phyloP scores from a whole-genome alignment of 2,113 vertebrate genomes.

The Austrofundulus limnaeus region DNA sequence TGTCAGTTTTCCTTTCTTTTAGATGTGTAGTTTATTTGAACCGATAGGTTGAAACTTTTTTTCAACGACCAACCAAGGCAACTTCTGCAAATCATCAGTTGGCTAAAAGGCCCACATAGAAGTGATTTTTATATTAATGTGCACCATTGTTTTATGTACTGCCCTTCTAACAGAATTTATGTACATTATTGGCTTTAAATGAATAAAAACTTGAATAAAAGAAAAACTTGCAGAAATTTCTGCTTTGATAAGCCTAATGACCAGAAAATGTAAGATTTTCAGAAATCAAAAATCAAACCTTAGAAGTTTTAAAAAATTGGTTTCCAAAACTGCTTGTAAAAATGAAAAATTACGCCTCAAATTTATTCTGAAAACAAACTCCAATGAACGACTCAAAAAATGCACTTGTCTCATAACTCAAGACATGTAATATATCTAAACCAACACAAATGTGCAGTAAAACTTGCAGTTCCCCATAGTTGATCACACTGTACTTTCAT shows the following conservation, averaged over 20 bases:
- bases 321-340: not conserved
- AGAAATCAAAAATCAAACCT: not conserved
- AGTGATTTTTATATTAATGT: no score
- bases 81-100: no score
- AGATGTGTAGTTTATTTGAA: no score
- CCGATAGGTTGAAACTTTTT: no score
- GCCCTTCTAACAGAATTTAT: not conserved
- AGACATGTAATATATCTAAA: constrained; percentile 3
- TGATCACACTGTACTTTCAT: not conserved
- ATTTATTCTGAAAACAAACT: not conserved
- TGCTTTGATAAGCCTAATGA: no score
- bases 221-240: not conserved
- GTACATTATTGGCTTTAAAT: not conserved
- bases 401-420: not conserved
- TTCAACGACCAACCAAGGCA: no score
- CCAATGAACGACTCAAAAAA: not conserved
- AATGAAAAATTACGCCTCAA: no score
- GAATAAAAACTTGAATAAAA: not conserved
- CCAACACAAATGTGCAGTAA: constrained; percentile 14
- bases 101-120: no score
- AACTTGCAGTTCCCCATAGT: not conserved
- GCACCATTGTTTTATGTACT: not conserved
- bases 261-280: not conserved
- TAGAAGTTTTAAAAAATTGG: not conserved
- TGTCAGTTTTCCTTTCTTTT: no score